Conservation (phyloP, 2,113 vertebrate genomes). For the Phalacrocorax carbo region DNA sequence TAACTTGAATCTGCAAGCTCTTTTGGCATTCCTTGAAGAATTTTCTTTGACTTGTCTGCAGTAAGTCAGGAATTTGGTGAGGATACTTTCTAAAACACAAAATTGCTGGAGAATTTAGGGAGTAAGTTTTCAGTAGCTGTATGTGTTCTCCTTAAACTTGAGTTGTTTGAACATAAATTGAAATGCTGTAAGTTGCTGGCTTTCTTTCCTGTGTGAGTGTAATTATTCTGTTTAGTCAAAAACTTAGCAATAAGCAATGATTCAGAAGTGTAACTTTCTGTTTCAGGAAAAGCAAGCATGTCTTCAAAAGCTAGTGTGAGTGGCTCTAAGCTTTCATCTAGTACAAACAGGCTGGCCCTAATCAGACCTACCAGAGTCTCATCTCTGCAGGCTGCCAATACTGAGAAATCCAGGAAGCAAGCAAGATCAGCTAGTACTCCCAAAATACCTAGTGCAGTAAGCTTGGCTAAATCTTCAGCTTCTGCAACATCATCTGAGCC, state of each 20-base stretch:
- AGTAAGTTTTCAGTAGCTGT: not conserved
- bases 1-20: not conserved
- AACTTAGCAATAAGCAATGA: not conserved
- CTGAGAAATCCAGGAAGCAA: not conserved
- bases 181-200: not conserved
- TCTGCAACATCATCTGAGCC: not conserved
- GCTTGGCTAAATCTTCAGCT: not conserved
- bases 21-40: not conserved
- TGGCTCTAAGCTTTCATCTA: slow-evolving; percentile 31
- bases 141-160: not conserved
- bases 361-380: not conserved
- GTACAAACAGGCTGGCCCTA: slow-evolving; percentile 16
- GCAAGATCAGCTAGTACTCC: not conserved
- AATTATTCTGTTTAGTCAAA: not conserved
- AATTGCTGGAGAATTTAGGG: not conserved
- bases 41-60: not conserved
- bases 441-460: not conserved
- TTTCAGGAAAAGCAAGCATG: slow-evolving; percentile 41
- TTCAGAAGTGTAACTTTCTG: not conserved
- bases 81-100: not conserved
- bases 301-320: slow-evolving; percentile 55
- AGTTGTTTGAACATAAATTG: not conserved
- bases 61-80: not conserved
- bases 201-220: not conserved
- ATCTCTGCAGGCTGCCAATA: slow-evolving; percentile 10